Percentiles rank a stretch among this genome's conserved stretches.
phyloP scores from a whole-genome alignment of 2,797 vertebrate genomes.

The Eulemur mongoz region DNA sequence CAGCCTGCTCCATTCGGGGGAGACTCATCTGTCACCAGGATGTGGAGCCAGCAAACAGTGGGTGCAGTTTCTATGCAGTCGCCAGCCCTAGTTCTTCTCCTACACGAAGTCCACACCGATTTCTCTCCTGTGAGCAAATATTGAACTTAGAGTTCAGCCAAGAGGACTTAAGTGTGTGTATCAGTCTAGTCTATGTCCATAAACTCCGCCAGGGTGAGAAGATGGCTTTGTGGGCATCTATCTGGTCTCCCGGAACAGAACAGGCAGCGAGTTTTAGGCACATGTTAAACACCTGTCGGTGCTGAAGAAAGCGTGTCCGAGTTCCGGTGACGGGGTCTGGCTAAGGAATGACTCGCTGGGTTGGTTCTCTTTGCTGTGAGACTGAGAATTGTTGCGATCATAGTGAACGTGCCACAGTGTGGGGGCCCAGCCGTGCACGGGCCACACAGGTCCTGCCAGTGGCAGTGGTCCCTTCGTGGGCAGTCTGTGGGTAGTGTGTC shows the following conservation, averaged over 20 bases:
- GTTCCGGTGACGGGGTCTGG: background rate
- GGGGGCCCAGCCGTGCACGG: background rate
- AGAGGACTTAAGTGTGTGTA: background rate
- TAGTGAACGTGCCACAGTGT: background rate
- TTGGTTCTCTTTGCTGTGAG: background rate
- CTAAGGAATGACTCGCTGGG: background rate
- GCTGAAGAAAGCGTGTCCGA: too few relatives aligned
- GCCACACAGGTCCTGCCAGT: too few relatives aligned
- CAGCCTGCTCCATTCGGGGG: background rate
- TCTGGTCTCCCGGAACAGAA: background rate
- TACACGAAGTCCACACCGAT: background rate
- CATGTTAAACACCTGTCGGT: accelerated
- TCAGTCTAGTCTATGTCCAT: background rate
- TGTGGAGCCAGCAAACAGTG: too few relatives aligned
- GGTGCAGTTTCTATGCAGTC: too few relatives aligned
- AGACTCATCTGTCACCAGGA: background rate
- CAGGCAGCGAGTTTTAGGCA: background rate
- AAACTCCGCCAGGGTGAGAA: background rate
- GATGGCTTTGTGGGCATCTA: too few relatives aligned
- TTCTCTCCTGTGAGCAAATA: background rate
- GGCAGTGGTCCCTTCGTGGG: background rate
- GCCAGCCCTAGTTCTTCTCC: background rate
- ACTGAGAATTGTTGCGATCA: background rate
- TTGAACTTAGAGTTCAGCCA: background rate
- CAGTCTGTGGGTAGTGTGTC: background rate